phyloP scores from a whole-genome alignment of 1,140 invertebrate species.

The Drosophila ironensis region DNA sequence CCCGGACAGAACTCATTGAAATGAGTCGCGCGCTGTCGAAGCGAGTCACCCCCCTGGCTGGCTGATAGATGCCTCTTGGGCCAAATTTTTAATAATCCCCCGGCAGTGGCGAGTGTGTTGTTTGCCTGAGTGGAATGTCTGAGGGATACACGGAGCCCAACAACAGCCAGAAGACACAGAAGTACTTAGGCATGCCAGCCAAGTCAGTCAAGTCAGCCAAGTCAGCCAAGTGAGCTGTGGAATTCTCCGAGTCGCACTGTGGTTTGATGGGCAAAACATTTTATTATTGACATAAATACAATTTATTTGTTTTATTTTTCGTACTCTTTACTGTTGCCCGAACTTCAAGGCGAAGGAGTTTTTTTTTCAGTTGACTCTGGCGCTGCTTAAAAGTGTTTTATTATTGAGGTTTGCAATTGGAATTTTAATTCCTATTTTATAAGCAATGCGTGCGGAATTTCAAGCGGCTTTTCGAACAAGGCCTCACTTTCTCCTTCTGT shows the following conservation, averaged over 20 bases:
- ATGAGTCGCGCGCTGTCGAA: slow-evolving; percentile 60
- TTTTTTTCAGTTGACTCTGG: no score
- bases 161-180: background rate
- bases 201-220: no score
- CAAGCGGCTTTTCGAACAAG: slow-evolving; percentile 29
- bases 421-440: slow-evolving; percentile 79
- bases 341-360: no score
- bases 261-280: background rate
- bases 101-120: slow-evolving; percentile 7
- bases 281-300: background rate
- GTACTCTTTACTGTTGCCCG: no score
- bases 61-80: slow-evolving; percentile 70
- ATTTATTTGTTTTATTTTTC: background rate
- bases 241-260: background rate
- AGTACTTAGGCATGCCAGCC: slow-evolving; percentile 6
- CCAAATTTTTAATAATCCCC: slow-evolving; percentile 75
- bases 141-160: background rate
- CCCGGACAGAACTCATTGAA: slow-evolving; percentile 61
- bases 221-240: background rate
- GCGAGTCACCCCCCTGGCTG: slow-evolving; percentile 51
- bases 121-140: background rate
- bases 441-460: slow-evolving; percentile 69
- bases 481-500: background rate
- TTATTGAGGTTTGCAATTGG: slow-evolving; percentile 68
- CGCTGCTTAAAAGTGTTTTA: slow-evolving; percentile 73